phyloP scores from a whole-genome alignment of 2,888 invertebrate genomes.

The Acanthosoma haemorrhoidale region DNA sequence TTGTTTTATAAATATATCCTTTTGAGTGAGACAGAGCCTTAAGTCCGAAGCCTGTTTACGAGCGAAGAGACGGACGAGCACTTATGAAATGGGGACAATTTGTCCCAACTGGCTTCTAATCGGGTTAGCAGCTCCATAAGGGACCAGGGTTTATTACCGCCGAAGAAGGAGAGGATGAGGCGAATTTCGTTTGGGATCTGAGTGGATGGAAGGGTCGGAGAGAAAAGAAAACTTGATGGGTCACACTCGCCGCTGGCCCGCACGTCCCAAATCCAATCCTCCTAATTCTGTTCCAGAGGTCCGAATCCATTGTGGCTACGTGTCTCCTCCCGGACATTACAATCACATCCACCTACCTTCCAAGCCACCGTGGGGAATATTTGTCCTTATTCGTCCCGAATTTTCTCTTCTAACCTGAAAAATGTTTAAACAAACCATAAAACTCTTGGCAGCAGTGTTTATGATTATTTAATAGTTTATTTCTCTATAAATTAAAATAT shows the following conservation, averaged over 20 bases:
- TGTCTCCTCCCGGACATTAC: not conserved
- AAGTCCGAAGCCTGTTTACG: not conserved
- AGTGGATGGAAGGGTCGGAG: not conserved
- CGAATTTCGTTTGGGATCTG: constrained; percentile 11
- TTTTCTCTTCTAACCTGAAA: no score
- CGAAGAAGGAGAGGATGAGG: no score
- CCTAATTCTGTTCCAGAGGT: constrained; percentile 13
- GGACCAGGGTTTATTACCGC: not conserved
- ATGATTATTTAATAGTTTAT: no score
- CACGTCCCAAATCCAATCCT: constrained; percentile 29
- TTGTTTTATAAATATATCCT: not conserved
- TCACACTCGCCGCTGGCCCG: not conserved
- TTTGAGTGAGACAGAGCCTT: no score
- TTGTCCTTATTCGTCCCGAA: no score
- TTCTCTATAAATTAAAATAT: no score
- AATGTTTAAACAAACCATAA: no score
- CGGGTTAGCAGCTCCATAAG: constrained; percentile 8
- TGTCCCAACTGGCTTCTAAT: not conserved
- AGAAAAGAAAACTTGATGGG: constrained; percentile 14
- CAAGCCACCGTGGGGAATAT: no score
- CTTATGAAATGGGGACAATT: not conserved
- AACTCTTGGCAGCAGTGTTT: no score
- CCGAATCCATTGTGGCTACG: constrained; percentile 19
- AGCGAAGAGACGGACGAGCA: not conserved
- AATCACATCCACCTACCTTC: constrained; percentile 11